phyloP scores from a whole-genome alignment of 1,140 invertebrate species.

The Brachionus paranguensis region DNA sequence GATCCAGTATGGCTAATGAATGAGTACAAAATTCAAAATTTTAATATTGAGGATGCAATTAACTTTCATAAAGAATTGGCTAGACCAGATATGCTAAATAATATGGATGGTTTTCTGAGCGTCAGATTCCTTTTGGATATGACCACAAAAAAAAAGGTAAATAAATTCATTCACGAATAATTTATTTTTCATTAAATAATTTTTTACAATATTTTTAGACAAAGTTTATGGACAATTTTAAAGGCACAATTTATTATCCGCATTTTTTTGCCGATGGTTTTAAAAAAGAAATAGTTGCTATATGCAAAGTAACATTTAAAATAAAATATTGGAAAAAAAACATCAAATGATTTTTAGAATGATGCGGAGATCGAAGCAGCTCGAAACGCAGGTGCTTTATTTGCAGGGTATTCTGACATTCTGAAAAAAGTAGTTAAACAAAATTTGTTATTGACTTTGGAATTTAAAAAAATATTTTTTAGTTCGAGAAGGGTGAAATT shows the following conservation, averaged over 20 bases:
- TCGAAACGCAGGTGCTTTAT: not conserved
- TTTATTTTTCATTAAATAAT: not conserved
- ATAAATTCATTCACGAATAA: no score
- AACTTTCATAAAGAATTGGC: constrained; percentile 37
- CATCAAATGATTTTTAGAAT: not conserved
- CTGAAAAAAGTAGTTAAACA: constrained; percentile 5
- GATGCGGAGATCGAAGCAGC: constrained; percentile 1
- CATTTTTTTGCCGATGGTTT: constrained; percentile 37
- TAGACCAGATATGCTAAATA: constrained; percentile 16
- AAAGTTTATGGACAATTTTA: constrained; percentile 28
- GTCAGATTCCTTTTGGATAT: constrained; percentile 16
- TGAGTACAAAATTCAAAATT: constrained; percentile 21
- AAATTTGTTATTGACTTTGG: not conserved
- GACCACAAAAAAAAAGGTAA: constrained; percentile 30
- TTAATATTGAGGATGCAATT: constrained; percentile 10
- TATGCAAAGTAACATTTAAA: constrained; percentile 28
- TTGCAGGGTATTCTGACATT: constrained; percentile 14
- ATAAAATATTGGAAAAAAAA: not conserved
- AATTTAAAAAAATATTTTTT: not conserved
- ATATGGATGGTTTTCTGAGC: not conserved
- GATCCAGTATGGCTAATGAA: constrained; percentile 38
- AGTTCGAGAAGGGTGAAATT: constrained; percentile 38
- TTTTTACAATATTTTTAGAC: not conserved
- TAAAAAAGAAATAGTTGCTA: constrained; percentile 18
- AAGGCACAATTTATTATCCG: not conserved